Conservation (phyloP, 2,888 invertebrate genomes). For the Acrobasis suavella region DNA sequence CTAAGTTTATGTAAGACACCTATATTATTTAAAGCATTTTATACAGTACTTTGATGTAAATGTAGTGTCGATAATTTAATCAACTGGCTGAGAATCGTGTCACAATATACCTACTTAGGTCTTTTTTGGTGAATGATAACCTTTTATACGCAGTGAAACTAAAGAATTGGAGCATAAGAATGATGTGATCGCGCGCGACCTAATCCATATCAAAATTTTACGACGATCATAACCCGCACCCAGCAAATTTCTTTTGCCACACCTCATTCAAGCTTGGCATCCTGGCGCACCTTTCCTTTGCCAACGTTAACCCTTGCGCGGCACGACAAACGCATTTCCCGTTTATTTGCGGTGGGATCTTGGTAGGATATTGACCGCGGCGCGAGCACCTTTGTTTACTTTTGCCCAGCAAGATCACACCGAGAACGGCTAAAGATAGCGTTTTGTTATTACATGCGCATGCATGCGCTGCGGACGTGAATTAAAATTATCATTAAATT, state of each 20-base stretch:
- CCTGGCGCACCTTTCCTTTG: slow-evolving; percentile 13
- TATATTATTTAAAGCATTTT: too few species aligned
- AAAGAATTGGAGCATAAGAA: not conserved
- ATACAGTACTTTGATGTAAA: too few species aligned
- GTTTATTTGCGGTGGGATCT: slow-evolving; percentile 73
- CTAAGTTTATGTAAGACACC: too few species aligned
- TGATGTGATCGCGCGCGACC: not conserved
- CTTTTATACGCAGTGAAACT: not conserved
- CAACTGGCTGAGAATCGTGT: not conserved
- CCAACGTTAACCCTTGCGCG: slow-evolving; percentile 26
- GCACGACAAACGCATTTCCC: slow-evolving; percentile 37
- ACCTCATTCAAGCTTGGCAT: slow-evolving; percentile 1
- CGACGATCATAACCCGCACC: slow-evolving; percentile 7
- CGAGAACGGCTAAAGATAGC: slow-evolving; percentile 62
- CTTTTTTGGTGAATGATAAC: not conserved
- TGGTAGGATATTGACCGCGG: slow-evolving; percentile 73
- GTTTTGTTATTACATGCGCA: slow-evolving; percentile 26
- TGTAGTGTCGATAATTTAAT: too few species aligned
- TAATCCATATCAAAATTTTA: slow-evolving; percentile 7
- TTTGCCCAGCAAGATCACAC: slow-evolving; percentile 54
- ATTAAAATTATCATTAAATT: slow-evolving; percentile 30
- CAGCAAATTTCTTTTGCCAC: slow-evolving; percentile 1
- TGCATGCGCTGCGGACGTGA: slow-evolving; percentile 29
- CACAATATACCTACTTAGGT: not conserved
- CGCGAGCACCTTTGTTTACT: slow-evolving; percentile 67